A percentile compares a stretch with the other conserved stretches of the same genome.
phyloP scores from a whole-genome alignment of 2,113 vertebrate genomes.

The Sturnus vulgaris region DNA sequence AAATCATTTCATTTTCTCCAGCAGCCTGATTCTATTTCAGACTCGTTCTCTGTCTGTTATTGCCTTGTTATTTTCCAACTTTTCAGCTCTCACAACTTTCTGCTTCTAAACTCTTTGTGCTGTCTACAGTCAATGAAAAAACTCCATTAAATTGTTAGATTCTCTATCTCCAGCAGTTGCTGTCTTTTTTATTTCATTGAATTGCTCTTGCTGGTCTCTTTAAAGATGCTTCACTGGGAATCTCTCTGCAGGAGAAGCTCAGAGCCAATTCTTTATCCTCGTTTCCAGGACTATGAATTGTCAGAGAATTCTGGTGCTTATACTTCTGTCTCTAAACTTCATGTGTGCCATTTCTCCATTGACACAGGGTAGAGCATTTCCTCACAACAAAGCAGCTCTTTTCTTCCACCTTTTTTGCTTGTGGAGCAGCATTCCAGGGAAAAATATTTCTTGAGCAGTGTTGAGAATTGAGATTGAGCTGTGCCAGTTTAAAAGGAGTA shows the following conservation, averaged over 20 bases:
- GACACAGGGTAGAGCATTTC: neutral
- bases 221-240: neutral
- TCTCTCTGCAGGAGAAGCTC: neutral
- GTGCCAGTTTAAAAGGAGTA: neutral
- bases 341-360: neutral
- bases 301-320: neutral
- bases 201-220: neutral
- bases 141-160: neutral
- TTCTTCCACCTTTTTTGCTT: neutral
- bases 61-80: neutral
- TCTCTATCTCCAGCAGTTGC: neutral
- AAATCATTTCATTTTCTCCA: neutral
- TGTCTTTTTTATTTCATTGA: neutral
- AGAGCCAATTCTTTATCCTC: neutral
- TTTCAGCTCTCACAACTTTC: neutral
- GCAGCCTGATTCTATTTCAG: neutral
- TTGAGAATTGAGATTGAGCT: neutral
- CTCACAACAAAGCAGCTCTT: neutral
- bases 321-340: neutral
- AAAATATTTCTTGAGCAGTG: neutral
- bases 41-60: neutral
- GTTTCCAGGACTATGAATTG: neutral
- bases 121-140: neutral
- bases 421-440: neutral
- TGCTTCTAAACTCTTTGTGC: neutral